These are phyloP conservation scores for Tipula unca DNA, from an alignment of 2,888 invertebrate genomes.

Conservation along the genomic window DNA sequence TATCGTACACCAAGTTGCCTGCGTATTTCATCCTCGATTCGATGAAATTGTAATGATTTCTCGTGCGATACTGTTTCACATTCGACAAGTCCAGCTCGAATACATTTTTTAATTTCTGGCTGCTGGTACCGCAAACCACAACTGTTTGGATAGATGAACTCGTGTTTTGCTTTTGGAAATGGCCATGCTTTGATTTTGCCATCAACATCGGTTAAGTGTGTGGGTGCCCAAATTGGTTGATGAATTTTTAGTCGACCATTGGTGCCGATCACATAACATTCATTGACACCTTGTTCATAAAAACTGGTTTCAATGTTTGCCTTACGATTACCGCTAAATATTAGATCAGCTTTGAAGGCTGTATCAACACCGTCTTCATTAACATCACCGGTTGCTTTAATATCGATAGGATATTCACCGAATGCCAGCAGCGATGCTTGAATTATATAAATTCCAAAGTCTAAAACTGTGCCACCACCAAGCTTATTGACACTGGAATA, in stretches of 20 bases:
- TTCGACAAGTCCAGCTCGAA: constrained; percentile 57
- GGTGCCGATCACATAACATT: constrained; percentile 36
- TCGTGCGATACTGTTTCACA: constrained; percentile 58
- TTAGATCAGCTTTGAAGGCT: constrained; percentile 33
- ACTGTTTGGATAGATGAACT: constrained; percentile 61
- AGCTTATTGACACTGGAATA: constrained; percentile 49
- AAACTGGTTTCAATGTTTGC: constrained; percentile 34
- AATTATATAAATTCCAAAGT: constrained; percentile 67
- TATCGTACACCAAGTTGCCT: constrained; percentile 58
- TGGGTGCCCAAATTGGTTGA: constrained; percentile 63
- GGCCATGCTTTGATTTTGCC: constrained; percentile 55
- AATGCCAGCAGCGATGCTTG: constrained; percentile 65
- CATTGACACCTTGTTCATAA: constrained; percentile 31
- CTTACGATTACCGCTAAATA: constrained; percentile 34
- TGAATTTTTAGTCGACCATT: constrained; percentile 42
- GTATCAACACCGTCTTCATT: constrained; percentile 66
- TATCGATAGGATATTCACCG: constrained; percentile 56
- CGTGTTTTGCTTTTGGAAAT: constrained; percentile 49
- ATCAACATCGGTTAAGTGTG: constrained; percentile 54
- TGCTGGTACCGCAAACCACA: constrained; percentile 71
- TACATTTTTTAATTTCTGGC: constrained; percentile 63
- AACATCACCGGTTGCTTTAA: constrained; percentile 59
- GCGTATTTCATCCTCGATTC: constrained; percentile 63
- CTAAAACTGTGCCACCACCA: constrained; percentile 71
- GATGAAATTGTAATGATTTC: constrained; percentile 59